phyloP scores from a whole-genome alignment of 2,888 invertebrate species.

The Nephrocerus scutellatus region DNA sequence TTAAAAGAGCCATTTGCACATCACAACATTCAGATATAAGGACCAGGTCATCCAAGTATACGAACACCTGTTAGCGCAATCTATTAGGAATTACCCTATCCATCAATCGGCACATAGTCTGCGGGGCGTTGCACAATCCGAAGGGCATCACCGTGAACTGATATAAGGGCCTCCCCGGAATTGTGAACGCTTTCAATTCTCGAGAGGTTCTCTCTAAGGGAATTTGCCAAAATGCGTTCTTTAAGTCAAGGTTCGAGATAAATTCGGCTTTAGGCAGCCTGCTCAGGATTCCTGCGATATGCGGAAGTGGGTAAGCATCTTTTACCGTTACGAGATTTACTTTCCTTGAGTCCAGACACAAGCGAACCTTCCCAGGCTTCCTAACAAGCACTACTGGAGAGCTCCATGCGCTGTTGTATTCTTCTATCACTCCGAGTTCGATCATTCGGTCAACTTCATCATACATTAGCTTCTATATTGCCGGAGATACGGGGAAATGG shows the following conservation, averaged over 20 bases:
- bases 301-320: slow-evolving; percentile 16
- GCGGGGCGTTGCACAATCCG: slow-evolving; percentile 16
- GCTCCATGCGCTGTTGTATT: slow-evolving; percentile 26
- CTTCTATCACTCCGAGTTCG: slow-evolving; percentile 26
- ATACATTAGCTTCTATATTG: slow-evolving; percentile 14
- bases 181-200: slow-evolving; percentile 18
- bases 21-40: slow-evolving; percentile 13
- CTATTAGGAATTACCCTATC: slow-evolving; percentile 13
- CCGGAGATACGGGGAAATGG: slow-evolving; percentile 16
- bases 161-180: slow-evolving; percentile 19
- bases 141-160: slow-evolving; percentile 21
- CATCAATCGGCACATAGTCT: slow-evolving; percentile 17
- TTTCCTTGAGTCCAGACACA: slow-evolving; percentile 30
- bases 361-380: slow-evolving; percentile 23
- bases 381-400: slow-evolving; percentile 27
- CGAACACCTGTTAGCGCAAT: slow-evolving; percentile 15
- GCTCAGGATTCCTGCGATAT: slow-evolving; percentile 14
- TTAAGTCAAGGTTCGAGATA: slow-evolving; percentile 13
- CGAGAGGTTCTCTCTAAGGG: slow-evolving; percentile 10
- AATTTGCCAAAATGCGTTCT: slow-evolving; percentile 18
- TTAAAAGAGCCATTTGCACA: not conserved
- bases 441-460: slow-evolving; percentile 30
- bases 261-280: slow-evolving; percentile 11
- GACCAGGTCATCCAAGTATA: slow-evolving; percentile 17
- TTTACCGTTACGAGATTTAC: slow-evolving; percentile 26